Conservation (phyloP, 2,113 vertebrate genomes). For the Plectropomus leopardus region DNA sequence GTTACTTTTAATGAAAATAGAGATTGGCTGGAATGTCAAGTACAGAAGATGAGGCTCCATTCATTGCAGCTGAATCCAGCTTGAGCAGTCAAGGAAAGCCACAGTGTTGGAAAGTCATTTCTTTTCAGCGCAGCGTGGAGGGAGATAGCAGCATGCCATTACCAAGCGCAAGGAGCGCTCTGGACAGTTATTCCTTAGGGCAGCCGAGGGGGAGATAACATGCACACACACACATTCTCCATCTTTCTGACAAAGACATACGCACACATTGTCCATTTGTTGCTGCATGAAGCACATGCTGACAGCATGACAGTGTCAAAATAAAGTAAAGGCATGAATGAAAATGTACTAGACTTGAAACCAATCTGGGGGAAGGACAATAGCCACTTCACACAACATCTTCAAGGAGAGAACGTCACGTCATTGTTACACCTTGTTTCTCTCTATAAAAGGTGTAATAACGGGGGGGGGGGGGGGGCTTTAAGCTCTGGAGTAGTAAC, state of each 20-base stretch:
- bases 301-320: constrained; percentile 37
- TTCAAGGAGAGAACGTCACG: too few relatives aligned
- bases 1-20: constrained; percentile 49
- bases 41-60: constrained; percentile 36
- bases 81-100: constrained; percentile 75
- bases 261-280: constrained; percentile 33
- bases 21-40: constrained; percentile 44
- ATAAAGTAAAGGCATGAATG: constrained; percentile 27
- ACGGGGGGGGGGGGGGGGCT: too few relatives aligned
- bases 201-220: constrained; percentile 49
- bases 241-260: constrained; percentile 1
- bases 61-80: constrained; percentile 67
- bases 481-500: too few relatives aligned
- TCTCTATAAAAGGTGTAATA: too few relatives aligned
- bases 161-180: constrained; percentile 56
- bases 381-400: too few relatives aligned
- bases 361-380: background rate
- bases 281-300: constrained; percentile 43
- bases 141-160: constrained; percentile 80
- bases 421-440: too few relatives aligned
- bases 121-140: constrained; percentile 56
- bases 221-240: constrained; percentile 18
- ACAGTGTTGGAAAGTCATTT: constrained; percentile 76
- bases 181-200: constrained; percentile 70
- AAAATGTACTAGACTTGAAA: constrained; percentile 27